These are phyloP conservation scores for Antechinus stuartii DNA, from an alignment of 2,113 vertebrate species.

Conservation along the genomic window DNA sequence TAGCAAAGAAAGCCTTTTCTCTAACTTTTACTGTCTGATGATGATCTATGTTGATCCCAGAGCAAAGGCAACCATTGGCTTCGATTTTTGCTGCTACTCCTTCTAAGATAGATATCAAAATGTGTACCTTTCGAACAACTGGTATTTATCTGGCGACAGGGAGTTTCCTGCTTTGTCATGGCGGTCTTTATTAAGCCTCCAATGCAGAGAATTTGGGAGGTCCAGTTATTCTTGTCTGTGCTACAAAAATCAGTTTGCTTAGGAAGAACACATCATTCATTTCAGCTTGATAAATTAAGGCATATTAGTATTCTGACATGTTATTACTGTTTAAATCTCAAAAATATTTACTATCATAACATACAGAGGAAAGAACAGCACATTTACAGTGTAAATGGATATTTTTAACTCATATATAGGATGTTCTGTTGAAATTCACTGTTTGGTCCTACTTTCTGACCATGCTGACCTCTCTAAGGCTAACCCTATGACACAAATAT, in stretches of 20 bases:
- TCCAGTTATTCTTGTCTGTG: not conserved
- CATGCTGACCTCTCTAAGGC: slow-evolving; percentile 51
- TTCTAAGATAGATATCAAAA: not conserved
- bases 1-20: not conserved
- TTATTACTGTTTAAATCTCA: slow-evolving; percentile 13
- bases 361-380: not conserved
- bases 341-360: slow-evolving; percentile 14
- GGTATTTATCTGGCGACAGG: not conserved
- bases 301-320: not conserved
- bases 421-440: slow-evolving; percentile 15
- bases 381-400: not conserved
- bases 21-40: not conserved
- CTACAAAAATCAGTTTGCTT: slow-evolving; percentile 21
- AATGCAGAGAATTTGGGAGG: not conserved
- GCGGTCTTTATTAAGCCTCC: not conserved
- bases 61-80: not conserved
- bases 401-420: slow-evolving; percentile 66
- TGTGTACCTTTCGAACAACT: not conserved
- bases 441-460: not conserved
- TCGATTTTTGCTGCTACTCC: not conserved
- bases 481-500: slow-evolving; percentile 64
- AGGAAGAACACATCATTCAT: too few species aligned
- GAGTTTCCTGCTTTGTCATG: slow-evolving; percentile 32
- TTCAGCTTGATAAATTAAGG: not conserved
- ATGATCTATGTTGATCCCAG: accelerated